phyloP scores from a whole-genome alignment of 2,888 invertebrate genomes.

The Chloroclystis v-ata region DNA sequence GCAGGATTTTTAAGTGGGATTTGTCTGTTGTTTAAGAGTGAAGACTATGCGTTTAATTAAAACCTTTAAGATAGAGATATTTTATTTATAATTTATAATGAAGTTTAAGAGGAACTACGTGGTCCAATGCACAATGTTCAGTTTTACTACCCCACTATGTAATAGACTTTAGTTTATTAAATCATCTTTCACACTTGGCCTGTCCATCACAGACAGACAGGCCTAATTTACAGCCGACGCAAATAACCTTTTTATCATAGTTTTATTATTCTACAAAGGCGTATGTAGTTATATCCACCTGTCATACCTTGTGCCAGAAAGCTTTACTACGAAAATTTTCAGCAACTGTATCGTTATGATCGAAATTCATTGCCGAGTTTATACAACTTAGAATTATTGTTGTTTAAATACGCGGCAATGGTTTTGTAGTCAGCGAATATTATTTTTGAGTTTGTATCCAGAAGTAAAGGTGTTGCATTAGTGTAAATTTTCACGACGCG shows the following conservation, averaged over 20 bases:
- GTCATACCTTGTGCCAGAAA: constrained; percentile 27
- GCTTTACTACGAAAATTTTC: constrained; percentile 3
- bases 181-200: constrained; percentile 12
- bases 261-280: constrained; percentile 18
- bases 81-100: no score
- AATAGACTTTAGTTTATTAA: constrained; percentile 4
- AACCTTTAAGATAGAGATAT: no score
- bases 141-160: not conserved
- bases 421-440: not conserved
- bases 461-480: constrained; percentile 23
- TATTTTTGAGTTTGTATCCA: not conserved
- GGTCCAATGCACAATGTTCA: no score
- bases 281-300: constrained; percentile 22
- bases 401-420: constrained; percentile 6
- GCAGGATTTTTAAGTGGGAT: no score
- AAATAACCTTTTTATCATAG: constrained; percentile 17
- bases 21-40: no score
- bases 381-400: no score
- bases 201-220: constrained; percentile 12
- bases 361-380: constrained; percentile 11
- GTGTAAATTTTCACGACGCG: constrained; percentile 23
- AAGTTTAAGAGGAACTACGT: no score
- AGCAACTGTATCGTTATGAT: not conserved
- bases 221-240: constrained; percentile 14
- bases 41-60: no score